Base-by-base conservation (phyloP, 2,113 vertebrate genomes). In the Stictonetta naevosa region DNA sequence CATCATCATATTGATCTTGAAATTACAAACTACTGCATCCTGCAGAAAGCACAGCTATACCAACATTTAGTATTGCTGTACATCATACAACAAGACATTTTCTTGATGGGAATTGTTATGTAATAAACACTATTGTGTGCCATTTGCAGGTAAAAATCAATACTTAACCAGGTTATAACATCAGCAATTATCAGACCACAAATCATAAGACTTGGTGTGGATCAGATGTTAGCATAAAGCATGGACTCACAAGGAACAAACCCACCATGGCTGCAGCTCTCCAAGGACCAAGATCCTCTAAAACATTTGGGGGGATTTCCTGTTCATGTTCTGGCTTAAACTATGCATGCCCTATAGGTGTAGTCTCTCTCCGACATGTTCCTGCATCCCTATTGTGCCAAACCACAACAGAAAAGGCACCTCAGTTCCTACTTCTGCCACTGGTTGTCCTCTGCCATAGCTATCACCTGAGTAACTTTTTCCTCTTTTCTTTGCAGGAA, bases 1-100 rank as follows among this genome's bases (percentile, higher is more conserved):
- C 73, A 83, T 94, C 95, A 96, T 86, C 78, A 86, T 69, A 91
- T 96, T 95, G 95, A 97, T 95, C 88, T 36, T 26, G 86, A 89
- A 97, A 97, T 92, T 95, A 91, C 91, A 76, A 91, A 95, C 68
- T 38, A 62, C 88, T 81, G 81, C 81, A 77, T 33, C 88, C 56
- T 78, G 74, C 71, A 63, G 28, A 91, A 91, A 78, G 83, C 74
- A 8, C 79, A 72, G 75, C 82, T 55, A 26, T 3, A 22, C 50
- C 3, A 3, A 58, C 1, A 5, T 63, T 92, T 52, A 80, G 75
- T 20, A 11, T 5, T 33, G 72, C 83, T 18, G 58, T 79, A 73
- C 72, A 76, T 85, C 90, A 86, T 3, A 44, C 38, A 3, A 21
- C 1, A 8, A 83, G 94, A 84, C 81, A 46, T 31, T 12, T 50